Base-by-base conservation (phyloP, 1,140 invertebrate species). In the Platyura marginata region DNA sequence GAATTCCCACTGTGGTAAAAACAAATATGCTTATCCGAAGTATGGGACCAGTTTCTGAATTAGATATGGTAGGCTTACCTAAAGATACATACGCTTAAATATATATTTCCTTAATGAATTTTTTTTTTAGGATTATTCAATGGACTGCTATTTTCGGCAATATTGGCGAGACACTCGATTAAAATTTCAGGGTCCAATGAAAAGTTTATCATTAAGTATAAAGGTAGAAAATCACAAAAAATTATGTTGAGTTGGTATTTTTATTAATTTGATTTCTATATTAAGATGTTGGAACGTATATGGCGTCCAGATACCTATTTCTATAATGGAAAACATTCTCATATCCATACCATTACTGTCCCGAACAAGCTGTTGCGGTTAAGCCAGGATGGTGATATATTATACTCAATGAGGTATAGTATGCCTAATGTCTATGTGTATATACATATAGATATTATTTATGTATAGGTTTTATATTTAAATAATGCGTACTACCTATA, bases 261-360 rank as follows among this genome's bases (percentile, higher is more conserved):
- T 15, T 9, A 5, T 9, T 37, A 15, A 37, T 37, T 37, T 37
- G 5, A 15, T 37, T 37, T 8, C 11, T 19, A 23, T 37, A n/a
- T 36, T 35, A 16, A 51, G 58, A 90, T 90, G 84, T 60, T 93
- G 35, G 85, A 90, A 52, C 72, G 84, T 47, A 93, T 96, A 48
- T 96, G 93, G 92, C 72, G 87, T 48, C 92, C 92, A 0, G 91
- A 95, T 57, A 95, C 91, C 1, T 94, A 89, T 56, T 92, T 95
- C 64, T 91, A 77, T 59, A 87, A 87, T 52, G 83, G 83, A n/a
- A 87, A 89, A 54, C 77, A 89, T 41, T 92, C 86, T 9, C 89
- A 93, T 50, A 79, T 93, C 20, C 93, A 96, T 60, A 93, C 88
- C 1, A 92, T 96, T 42, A 96, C 93, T 0, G 83, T 85, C 3